These are phyloP conservation scores for Nezara viridula DNA, from an alignment of 2,888 invertebrate genomes.

Conservation along the genomic window DNA sequence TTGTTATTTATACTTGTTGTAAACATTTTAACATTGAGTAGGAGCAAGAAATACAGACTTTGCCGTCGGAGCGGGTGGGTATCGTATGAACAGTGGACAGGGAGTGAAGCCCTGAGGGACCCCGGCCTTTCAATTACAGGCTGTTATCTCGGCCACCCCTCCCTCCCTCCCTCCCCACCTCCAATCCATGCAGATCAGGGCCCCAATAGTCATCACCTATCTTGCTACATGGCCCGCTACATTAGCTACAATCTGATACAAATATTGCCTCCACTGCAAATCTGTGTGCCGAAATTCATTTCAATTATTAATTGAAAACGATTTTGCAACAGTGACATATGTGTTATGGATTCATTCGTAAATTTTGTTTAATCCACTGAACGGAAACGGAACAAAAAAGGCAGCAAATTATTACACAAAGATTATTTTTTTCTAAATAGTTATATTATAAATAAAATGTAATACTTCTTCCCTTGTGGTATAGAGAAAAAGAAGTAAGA, in stretches of 20 bases:
- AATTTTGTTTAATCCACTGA: no score
- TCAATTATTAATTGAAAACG: conserved; percentile 6
- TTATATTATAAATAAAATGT: no score
- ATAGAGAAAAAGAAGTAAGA: no score
- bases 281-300: neutral
- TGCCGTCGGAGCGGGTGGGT: neutral
- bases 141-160: neutral
- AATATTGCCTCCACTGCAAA: neutral
- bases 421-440: no score
- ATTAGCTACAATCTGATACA: conserved; percentile 16
- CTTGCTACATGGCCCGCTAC: conserved; percentile 7
- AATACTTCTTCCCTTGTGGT: no score
- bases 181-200: conserved; percentile 3
- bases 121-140: conserved; percentile 42
- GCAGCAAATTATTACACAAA: no score
- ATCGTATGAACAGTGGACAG: conserved; percentile 23
- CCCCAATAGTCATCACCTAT: conserved; percentile 21
- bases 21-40: no score
- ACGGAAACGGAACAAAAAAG: no score
- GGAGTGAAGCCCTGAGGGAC: conserved; percentile 38
- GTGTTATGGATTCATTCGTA: neutral
- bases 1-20: no score
- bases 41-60: neutral
- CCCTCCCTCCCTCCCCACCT: neutral
- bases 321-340: neutral